Conservation (phyloP, 53 echinoderm and acorn worm genomes). For the Mesocentrotus franciscanus region DNA sequence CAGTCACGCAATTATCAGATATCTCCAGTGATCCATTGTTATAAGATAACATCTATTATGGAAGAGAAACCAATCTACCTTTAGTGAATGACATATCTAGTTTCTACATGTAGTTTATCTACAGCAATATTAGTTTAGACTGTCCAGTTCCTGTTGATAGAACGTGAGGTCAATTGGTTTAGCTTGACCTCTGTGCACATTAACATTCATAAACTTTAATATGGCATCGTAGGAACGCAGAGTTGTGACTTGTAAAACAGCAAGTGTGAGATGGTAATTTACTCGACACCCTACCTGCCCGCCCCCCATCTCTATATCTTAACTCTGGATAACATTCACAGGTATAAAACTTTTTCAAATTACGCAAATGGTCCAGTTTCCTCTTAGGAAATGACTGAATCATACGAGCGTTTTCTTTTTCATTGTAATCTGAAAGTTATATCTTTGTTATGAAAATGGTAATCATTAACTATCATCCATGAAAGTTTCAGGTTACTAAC, state of each 20-base stretch:
- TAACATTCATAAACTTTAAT: neutral
- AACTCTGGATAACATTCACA: no score
- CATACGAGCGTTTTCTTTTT: no score
- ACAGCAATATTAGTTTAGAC: neutral
- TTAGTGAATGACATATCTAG: neutral
- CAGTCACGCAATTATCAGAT: neutral
- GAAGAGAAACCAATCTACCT: neutral
- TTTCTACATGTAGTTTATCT: no score
- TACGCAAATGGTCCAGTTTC: neutral
- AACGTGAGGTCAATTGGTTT: neutral
- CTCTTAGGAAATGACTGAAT: no score
- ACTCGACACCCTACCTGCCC: no score
- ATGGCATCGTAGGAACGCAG: neutral
- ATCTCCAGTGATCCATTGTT: neutral
- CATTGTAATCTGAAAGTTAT: no score
- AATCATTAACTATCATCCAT: no score
- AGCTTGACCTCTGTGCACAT: neutral
- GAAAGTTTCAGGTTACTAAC: no score
- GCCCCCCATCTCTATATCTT: no score
- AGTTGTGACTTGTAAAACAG: neutral
- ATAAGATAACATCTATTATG: neutral
- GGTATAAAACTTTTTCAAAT: neutral
- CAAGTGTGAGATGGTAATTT: no score
- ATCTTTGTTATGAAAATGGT: no score
- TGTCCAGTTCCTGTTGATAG: neutral